These are phyloP conservation scores for Pelagia noctiluca DNA, from an alignment of 30 jellyfish, hydroid and myxozoan genomes.

Conservation along the genomic window DNA sequence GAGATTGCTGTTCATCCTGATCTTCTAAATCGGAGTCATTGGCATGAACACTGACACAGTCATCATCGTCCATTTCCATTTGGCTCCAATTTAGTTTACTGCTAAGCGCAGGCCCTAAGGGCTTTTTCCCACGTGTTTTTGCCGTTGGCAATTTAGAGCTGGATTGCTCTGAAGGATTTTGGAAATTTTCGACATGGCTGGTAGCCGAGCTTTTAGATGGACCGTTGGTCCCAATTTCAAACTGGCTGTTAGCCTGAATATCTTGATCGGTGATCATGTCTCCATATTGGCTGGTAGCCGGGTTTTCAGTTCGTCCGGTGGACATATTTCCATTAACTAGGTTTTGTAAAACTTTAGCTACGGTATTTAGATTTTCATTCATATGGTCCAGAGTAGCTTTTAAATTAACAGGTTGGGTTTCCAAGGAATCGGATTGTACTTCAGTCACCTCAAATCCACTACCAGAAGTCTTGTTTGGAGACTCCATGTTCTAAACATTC, in stretches of 20 bases:
- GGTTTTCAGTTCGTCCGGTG: conserved; percentile 9
- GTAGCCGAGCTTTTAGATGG: conserved; percentile 8
- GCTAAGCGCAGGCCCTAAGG: conserved; percentile 4
- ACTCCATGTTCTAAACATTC: conserved; percentile 3
- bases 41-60: conserved; percentile 5
- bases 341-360: neutral
- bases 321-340: neutral
- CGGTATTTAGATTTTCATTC: neutral
- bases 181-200: conserved; percentile 6
- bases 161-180: conserved; percentile 5
- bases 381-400: conserved; percentile 1
- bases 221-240: conserved; percentile 6
- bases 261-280: conserved; percentile 1
- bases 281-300: conserved; percentile 7
- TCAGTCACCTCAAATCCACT: conserved; percentile 1
- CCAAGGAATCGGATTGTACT: conserved; percentile 4
- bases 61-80: conserved; percentile 5
- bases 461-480: conserved; percentile 4
- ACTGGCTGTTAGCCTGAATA: conserved; percentile 2
- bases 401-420: neutral
- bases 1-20: conserved; percentile 6
- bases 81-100: conserved; percentile 3
- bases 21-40: conserved; percentile 3
- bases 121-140: conserved; percentile 5
- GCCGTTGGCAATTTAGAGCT: conserved; percentile 8